Percentiles rank a stretch among this genome's conserved stretches.
These are phyloP conservation scores for Megamerina dolium DNA, from an alignment of 2,888 invertebrate species.

Conservation along the genomic window DNA sequence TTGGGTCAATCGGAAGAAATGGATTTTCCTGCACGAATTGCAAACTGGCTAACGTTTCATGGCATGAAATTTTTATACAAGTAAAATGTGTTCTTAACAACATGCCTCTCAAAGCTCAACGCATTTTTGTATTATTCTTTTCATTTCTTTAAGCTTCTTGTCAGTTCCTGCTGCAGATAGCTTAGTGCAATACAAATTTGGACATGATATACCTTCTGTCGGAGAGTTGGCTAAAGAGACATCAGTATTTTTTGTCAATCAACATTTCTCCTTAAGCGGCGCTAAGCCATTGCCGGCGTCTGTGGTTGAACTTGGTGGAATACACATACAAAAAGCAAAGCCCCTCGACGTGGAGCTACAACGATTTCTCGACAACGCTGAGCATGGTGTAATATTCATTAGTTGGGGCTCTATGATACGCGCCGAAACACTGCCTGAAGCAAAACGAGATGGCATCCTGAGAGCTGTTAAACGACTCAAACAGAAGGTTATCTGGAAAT, in stretches of 20 bases:
- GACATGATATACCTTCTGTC: constrained; percentile 49
- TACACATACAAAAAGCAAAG: constrained; percentile 49
- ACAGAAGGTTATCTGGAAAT: constrained; percentile 66
- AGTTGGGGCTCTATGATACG: constrained; percentile 68
- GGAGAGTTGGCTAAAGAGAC: constrained; percentile 48
- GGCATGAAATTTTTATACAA: constrained; percentile 37
- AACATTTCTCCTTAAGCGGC: constrained; percentile 53
- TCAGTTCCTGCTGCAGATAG: constrained; percentile 32
- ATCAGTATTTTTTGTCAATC: constrained; percentile 51
- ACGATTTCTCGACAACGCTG: constrained; percentile 57
- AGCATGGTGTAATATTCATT: constrained; percentile 61
- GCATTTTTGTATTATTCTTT: background rate
- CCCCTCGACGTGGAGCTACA: constrained; percentile 52
- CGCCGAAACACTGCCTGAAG: constrained; percentile 54
- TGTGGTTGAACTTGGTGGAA: constrained; percentile 54
- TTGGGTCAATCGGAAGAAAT: constrained; percentile 50
- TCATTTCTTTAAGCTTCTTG: constrained; percentile 18
- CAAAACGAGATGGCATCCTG: constrained; percentile 54
- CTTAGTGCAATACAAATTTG: constrained; percentile 36
- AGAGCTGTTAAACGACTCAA: constrained; percentile 54
- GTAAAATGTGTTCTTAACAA: constrained; percentile 21
- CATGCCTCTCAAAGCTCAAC: too few relatives aligned
- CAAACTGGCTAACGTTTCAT: constrained; percentile 48
- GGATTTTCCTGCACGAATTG: constrained; percentile 47
- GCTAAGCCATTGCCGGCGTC: constrained; percentile 50